Base-by-base conservation (phyloP, 2,113 vertebrate species). In the Pterocles burchelli region DNA sequence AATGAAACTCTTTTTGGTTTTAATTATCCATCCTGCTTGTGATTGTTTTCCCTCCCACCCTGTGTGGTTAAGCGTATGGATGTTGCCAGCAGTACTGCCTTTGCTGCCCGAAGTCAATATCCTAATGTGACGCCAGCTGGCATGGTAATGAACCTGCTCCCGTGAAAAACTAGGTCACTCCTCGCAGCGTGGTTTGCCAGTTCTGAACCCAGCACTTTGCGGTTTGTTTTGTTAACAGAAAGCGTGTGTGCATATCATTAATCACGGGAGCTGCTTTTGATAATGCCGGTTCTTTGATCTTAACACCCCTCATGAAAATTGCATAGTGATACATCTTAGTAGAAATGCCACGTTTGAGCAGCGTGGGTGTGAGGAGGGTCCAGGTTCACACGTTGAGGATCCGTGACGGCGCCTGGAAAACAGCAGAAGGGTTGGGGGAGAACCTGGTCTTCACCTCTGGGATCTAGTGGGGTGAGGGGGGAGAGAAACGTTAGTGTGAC, bases 401-500 rank as follows among this genome's bases (percentile, higher is more conserved):
- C 95, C 98, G 97, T 11, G 97, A 98, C 2, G 99, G 98, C 0
- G 98, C 98, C 97, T 99, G 99, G 97, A 99, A 99, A 95, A 99
- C 98, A 11, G 99, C 99, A 33, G 99, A 99, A 55, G 99, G 98
- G 85, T 99, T 99, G 17, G 98, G 98, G 17, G 99, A 96, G 82
- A 98, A 98, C 96, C 99, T 99, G 94, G 98, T 99, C 97, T 98
- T 99, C 97, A 97, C 98, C 95, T 99, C 97, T 70, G 99, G 98
- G 70, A 99, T 99, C 99, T 99, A 94, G 51, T 79, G 95, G 71
- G 72, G 26, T 75, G 38, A 95, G 68, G n/a, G 73, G 17, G 73
- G 29, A 95, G 91, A 97, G 51, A 93, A 93, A 66, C 0, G 0
- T 97, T 96, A 95, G 94, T 81, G 86, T 0, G 2, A 67, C 51